Base-by-base conservation (phyloP, 2,797 vertebrate genomes). In the Poeciliopsis presidionis region DNA sequence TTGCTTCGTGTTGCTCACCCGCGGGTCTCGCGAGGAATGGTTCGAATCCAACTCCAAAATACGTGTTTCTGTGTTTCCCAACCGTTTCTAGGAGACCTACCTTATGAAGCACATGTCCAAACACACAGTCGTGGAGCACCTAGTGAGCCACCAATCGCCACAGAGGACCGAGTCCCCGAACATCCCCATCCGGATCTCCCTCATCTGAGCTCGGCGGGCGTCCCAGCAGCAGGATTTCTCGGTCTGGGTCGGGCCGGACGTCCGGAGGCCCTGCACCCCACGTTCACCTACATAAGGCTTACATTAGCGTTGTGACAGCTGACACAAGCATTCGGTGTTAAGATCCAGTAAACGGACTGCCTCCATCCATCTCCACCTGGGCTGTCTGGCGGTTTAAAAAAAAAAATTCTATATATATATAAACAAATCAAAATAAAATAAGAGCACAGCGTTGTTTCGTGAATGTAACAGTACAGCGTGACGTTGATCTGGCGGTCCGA, bases 81-180 rank as follows among this genome's bases (percentile, higher is more conserved):
- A 45, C 81, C 25, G 77, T 65, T 86, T 89, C 28, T 91, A 99
- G 98, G 98, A 99, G 95, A 99, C 98, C 84, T 99, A 99, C 93
- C 95, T 99, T 94, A 99, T 99, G 97, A 99, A 99, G 96, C 98
- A 99, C 96, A 99, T 99, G 98, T 98, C 98, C 93, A 99, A 99
- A 96, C 98, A 99, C 93, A 99, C 98, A 0, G 98, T 98, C 92
- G 98, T 99, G 89, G 98, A 99, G 89, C 98, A 99, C 93, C 96
- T 98, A 80, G 97, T 99, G 91, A 98, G 94, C 92, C 97, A 99
- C 86, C 98, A 99, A 93, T 99, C 98, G 0, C 98, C 98, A 45
- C 98, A 98, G 96, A 96, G 98, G 95, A 99, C 97, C 65, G 97
- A 99, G 91, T 99, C 98, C 20, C 98, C 98, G 14, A 96, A 90